Evolutionary conservation across 2,888 invertebrate species (phyloP), one percentile per base, ranked within the genome.

Genomic region (Eupithecia dodoneata): DNA sequence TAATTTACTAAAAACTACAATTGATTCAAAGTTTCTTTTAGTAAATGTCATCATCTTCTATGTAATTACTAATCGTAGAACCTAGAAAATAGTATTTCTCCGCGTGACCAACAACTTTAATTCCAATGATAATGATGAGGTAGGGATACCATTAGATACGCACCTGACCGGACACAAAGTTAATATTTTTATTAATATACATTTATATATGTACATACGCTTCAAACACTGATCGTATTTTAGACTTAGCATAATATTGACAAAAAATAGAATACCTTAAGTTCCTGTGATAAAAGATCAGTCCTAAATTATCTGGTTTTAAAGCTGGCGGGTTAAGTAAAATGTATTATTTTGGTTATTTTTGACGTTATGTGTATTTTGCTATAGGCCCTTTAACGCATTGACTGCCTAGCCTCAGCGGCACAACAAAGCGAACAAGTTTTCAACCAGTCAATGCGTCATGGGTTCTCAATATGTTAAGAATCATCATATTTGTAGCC

Each of bases 341-440:
- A 73, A 65, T 65, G 52, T 73, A 72, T 73, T 76, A 76, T 52
- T 73, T 66, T 45, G 72, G 65, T 69, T 71, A 66, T 67, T 66
- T 18, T 44, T 76, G 65, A 73, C 49, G 44, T 18, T 59, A 18
- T 74, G 18, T 77, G 52, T 63, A 59, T 42, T 42, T 65, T 63
- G 30, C 30, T 63, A 63, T 10, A 4, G 63, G 18, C 10, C 59
- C 18, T 59, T 10, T 18, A 59, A 18, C 13, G 13, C 47, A 47
- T 47, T 47, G 9, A 10, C 45, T 47, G 9, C 2, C 45, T 45
- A 3, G 45, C 45, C 45, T 45, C 45, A 45, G 45, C 45, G 45
- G 45, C 45, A 45, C 45, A 45, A 45, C 45, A 45, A 6, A 1
- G 45, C 45, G 6, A 45, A 45, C 45, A 7, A 45, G 10, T 3